A percentile compares a stretch with the other conserved stretches of the same genome.
These are phyloP conservation scores for Nephrocerus scutellatus DNA, from an alignment of 2,888 invertebrate genomes.

Conservation along the genomic window DNA sequence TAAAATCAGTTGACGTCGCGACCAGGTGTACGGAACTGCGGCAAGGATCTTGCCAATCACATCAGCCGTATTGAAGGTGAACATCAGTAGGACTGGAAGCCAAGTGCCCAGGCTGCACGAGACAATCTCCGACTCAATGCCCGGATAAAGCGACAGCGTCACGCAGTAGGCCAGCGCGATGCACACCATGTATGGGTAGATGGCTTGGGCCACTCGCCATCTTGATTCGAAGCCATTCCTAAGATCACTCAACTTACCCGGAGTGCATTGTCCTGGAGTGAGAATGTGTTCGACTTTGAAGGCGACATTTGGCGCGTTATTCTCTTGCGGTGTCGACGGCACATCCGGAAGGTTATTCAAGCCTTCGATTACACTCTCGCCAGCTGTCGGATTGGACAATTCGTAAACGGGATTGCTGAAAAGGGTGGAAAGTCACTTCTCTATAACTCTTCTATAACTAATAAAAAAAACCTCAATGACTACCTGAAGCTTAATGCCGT, in stretches of 20 bases:
- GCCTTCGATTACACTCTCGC: slow-evolving; percentile 48
- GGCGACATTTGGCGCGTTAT: slow-evolving; percentile 33
- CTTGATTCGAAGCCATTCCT: slow-evolving; percentile 51
- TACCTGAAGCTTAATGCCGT: slow-evolving; percentile 59
- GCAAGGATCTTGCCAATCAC: slow-evolving; percentile 70
- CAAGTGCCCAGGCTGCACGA: slow-evolving; percentile 77
- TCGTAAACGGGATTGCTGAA: slow-evolving; percentile 79
- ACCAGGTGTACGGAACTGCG: slow-evolving; percentile 77
- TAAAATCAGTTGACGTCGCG: slow-evolving; percentile 67
- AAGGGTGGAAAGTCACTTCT: neutral
- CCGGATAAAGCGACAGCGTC: slow-evolving; percentile 82
- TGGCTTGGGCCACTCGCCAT: slow-evolving; percentile 73
- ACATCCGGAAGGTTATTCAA: slow-evolving; percentile 41
- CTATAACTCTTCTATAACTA: neutral
- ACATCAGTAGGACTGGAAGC: slow-evolving; percentile 90
- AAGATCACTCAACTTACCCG: slow-evolving; percentile 42
- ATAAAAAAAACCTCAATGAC: neutral
- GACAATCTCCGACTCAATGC: slow-evolving; percentile 80
- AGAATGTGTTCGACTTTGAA: slow-evolving; percentile 48
- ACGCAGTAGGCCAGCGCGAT: slow-evolving; percentile 85
- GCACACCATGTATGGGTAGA: slow-evolving; percentile 86
- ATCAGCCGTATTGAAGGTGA: slow-evolving; percentile 80
- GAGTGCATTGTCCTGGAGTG: slow-evolving; percentile 41
- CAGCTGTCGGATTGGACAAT: slow-evolving; percentile 57
- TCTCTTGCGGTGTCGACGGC: slow-evolving; percentile 40